Base-by-base conservation (phyloP, 2,113 vertebrate genomes). In the Galemys pyrenaicus region DNA sequence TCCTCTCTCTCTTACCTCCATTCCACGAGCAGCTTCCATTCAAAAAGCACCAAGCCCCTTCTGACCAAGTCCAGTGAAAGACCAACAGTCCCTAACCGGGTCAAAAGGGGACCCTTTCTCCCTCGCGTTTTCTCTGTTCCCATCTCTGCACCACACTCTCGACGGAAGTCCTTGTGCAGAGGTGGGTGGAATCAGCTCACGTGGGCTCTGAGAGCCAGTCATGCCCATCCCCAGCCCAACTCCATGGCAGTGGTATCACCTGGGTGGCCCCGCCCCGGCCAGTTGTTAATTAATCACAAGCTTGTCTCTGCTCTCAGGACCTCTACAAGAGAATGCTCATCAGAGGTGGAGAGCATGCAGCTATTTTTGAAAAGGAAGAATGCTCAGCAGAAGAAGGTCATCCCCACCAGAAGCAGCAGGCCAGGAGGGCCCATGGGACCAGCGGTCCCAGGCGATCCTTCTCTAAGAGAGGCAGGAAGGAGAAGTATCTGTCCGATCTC, bases 301-400 rank as follows among this genome's bases (percentile, higher is more conserved):
- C 1, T 30, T 0, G 1, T 19, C 32, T 39, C 51, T 37, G 35
- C 30, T 77, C 58, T 12, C 0, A 0, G 71, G 32, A 13, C 41
- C 1, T 44, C 49, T 11, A 22, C 11, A 3, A 49, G 26, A 75
- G 8, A 17, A 6, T 24, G 30, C 2, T 24, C 41, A 16, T 26
- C 75, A 58, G 51, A 49, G 30, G 26, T 0, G 1, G 41, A 1
- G 37, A 35, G 6, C 0, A 0, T 54, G 37, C 28, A 79, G 70
- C 17, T 4, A 3, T 28, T 64, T 89, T 37, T 56, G n/a, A 15
- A 17, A 9, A 78, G 30, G 5, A 68, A 32, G n/a, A 80, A 60
- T 68, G 19, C 16, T 79, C 10, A 56, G 74, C 20, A 26, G 62
- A 24, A 26, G 62, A 24, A 15, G 30, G 12, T 51, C n/a, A 7